These are phyloP conservation scores for Oophaga sylvatica DNA, from an alignment of 2,797 vertebrate genomes.

Conservation along the genomic window DNA sequence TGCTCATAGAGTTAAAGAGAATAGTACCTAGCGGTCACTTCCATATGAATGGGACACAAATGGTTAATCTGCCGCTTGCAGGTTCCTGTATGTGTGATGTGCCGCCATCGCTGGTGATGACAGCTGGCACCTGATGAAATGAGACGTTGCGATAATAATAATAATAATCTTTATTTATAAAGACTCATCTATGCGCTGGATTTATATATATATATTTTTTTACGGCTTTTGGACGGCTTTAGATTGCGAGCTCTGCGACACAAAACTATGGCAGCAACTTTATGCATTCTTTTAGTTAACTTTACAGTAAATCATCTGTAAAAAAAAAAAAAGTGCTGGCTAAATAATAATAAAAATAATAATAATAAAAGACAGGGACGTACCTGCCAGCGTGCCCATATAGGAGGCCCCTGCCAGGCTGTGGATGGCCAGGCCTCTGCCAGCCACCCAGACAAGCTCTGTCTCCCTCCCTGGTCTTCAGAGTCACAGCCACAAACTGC, in stretches of 20 bases:
- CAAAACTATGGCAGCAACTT: not conserved
- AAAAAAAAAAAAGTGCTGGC: not conserved
- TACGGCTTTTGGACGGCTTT: not conserved
- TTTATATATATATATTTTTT: no score
- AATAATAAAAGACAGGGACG: not conserved
- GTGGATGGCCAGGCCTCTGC: slow-evolving; percentile 17
- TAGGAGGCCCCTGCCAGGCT: not conserved
- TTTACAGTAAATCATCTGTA: not conserved
- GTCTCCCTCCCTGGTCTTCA: slow-evolving; percentile 47
- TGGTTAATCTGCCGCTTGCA: not conserved
- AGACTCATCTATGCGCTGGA: no score
- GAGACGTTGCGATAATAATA: not conserved
- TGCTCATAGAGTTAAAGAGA: not conserved
- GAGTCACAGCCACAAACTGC: slow-evolving; percentile 62
- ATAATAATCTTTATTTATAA: no score
- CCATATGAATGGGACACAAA: not conserved
- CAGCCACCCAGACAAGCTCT: slow-evolving; percentile 46
- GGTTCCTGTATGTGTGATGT: not conserved
- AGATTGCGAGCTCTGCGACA: slow-evolving; percentile 29
- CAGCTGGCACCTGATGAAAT: not conserved
- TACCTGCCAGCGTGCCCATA: slow-evolving; percentile 48
- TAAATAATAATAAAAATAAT: not conserved
- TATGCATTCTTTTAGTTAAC: not conserved
- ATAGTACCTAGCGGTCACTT: not conserved
- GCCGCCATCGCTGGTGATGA: not conserved